phyloP scores from a whole-genome alignment of 2,113 vertebrate species.

The Narcine bancroftii region DNA sequence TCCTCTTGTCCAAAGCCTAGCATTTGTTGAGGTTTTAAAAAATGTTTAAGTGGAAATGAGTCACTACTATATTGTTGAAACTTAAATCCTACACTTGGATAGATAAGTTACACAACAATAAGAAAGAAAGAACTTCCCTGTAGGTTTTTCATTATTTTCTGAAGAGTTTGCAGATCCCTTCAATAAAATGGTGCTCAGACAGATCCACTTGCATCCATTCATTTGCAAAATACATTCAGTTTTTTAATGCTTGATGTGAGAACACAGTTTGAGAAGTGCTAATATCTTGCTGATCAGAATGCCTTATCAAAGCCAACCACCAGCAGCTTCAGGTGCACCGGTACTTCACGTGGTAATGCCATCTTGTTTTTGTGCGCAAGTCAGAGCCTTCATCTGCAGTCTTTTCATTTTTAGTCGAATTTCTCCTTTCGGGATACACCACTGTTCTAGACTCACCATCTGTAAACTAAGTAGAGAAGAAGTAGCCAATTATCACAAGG shows the following conservation, averaged over 20 bases:
- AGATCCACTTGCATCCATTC: neutral
- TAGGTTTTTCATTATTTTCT: neutral
- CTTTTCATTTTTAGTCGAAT: neutral
- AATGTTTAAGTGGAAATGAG: neutral
- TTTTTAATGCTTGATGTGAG: neutral
- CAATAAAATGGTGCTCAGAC: neutral
- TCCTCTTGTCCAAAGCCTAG: too few relatives aligned
- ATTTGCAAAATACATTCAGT: neutral
- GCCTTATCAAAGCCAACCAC: too few relatives aligned
- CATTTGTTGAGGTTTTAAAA: too few relatives aligned
- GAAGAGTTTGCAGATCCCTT: neutral
- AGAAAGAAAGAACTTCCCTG: neutral
- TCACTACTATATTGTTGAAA: neutral
- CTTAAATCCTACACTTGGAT: neutral
- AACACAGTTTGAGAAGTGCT: neutral
- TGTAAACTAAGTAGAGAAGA: too few relatives aligned
- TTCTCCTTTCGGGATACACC: neutral
- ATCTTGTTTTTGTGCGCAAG: neutral
- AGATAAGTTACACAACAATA: neutral
- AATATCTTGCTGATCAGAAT: neutral
- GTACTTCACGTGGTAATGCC: neutral
- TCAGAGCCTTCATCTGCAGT: too few relatives aligned
- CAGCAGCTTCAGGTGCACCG: neutral
- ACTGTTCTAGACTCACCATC: neutral
- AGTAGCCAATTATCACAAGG: neutral